A percentile compares a stretch with the other conserved stretches of the same genome.
Conservation (phyloP, 64 coral and sea anemone species). For the Stylophora pistillata region DNA sequence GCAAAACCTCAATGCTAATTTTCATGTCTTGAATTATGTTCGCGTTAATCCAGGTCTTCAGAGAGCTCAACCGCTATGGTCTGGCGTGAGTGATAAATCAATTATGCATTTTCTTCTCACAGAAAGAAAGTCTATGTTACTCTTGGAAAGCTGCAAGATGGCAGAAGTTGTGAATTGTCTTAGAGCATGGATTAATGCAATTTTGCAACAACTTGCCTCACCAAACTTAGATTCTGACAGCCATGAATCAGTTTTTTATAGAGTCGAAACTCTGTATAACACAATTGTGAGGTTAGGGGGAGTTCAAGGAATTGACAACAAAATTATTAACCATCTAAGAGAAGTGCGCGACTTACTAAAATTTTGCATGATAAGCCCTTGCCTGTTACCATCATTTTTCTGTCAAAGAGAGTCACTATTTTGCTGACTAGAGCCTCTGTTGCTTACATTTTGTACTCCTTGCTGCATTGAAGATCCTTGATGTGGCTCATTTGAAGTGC, state of each 20-base stretch:
- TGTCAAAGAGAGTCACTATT: no score
- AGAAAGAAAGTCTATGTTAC: slow-evolving; percentile 20
- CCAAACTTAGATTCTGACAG: slow-evolving; percentile 45
- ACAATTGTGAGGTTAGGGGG: slow-evolving; percentile 38
- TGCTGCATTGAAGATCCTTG: no score
- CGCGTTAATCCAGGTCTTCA: no score
- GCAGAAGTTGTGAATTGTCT: slow-evolving; percentile 19
- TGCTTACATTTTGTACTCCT: no score
- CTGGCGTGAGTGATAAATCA: no score
- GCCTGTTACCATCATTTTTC: no score
- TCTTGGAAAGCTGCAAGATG: slow-evolving; percentile 26
- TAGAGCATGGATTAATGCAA: slow-evolving; percentile 16
- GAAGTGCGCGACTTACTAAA: slow-evolving; percentile 10
- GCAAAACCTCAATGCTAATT: no score
- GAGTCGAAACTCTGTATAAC: slow-evolving; percentile 50
- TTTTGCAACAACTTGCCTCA: slow-evolving; percentile 32
- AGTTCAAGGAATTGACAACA: slow-evolving; percentile 40
- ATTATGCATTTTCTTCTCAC: no score
- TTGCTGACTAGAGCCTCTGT: no score
- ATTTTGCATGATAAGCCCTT: slow-evolving; percentile 26
- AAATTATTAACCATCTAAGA: neutral
- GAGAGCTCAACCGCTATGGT: no score
- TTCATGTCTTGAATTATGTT: no score
- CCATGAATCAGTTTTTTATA: slow-evolving; percentile 43
- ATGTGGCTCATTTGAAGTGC: no score